Conservation (phyloP, 2,113 vertebrate genomes). For the Psilopogon haemacephalus region DNA sequence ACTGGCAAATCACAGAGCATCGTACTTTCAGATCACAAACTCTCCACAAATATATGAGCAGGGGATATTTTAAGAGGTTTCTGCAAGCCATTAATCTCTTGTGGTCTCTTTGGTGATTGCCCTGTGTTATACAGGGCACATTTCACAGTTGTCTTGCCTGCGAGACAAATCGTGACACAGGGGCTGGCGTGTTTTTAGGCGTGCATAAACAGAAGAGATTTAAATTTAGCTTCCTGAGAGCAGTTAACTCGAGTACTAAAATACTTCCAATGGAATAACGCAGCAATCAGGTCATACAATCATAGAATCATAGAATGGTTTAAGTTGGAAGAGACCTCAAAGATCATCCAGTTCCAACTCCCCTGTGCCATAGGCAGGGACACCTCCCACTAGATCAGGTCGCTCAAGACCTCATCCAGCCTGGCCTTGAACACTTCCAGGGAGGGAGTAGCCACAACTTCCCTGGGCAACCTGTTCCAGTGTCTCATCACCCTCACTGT, state of each 20-base stretch:
- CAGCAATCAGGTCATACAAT: not conserved
- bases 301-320: too few species aligned
- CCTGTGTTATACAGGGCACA: not conserved
- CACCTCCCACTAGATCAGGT: too few species aligned
- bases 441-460: too few species aligned
- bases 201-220: not conserved
- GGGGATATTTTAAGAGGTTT: conserved; percentile 1
- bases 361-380: too few species aligned
- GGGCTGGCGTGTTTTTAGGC: not conserved
- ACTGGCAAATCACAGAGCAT: conserved; percentile 9
- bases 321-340: too few species aligned
- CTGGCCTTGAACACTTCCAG: too few species aligned
- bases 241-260: not conserved
- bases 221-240: conserved; percentile 16
- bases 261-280: not conserved
- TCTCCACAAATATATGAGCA: not conserved
- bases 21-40: not conserved
- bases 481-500: too few species aligned
- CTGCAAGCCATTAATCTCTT: conserved; percentile 13
- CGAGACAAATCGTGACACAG: conserved; percentile 17
- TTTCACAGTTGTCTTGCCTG: conserved; percentile 40
- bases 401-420: too few species aligned
- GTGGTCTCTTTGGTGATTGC: not conserved
- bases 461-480: too few species aligned
- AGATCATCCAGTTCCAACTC: too few species aligned